Percentiles rank a stretch among this genome's conserved stretches.
Conservation (phyloP, 2,797 vertebrate genomes). For the Notoglanidium macrostoma region DNA sequence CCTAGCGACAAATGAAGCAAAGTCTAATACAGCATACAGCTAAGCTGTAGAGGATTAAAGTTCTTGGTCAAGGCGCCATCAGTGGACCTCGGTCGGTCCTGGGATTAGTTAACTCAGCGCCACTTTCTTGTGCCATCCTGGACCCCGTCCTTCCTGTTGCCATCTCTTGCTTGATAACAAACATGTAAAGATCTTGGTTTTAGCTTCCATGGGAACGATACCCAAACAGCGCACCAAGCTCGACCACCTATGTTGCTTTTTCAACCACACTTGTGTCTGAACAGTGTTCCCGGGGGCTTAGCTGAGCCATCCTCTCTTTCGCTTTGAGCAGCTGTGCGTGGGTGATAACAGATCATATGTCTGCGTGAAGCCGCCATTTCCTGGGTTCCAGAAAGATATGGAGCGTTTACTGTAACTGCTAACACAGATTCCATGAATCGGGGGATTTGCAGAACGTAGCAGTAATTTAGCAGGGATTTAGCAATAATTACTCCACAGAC, state of each 20-base stretch:
- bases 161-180: constrained; percentile 8
- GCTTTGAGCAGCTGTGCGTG: constrained; percentile 27
- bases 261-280: not conserved
- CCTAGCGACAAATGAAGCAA: not conserved
- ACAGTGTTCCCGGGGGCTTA: not conserved
- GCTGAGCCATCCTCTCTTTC: not conserved
- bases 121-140: no score
- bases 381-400: constrained; percentile 8
- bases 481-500: not conserved
- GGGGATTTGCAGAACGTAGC: not conserved
- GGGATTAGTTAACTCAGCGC: not conserved
- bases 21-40: not conserved
- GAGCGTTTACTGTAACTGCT: not conserved
- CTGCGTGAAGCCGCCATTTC: constrained; percentile 8
- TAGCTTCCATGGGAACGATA: constrained; percentile 12
- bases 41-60: not conserved
- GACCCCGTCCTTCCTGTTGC: not conserved
- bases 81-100: not conserved
- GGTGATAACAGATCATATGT: constrained; percentile 37
- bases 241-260: constrained; percentile 24
- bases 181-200: constrained; percentile 8
- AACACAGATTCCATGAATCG: not conserved
- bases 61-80: not conserved
- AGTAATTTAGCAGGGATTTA: not conserved
- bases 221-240: not conserved